A percentile compares a stretch with the other conserved stretches of the same genome.
phyloP scores from a whole-genome alignment of 2,113 vertebrate genomes.

The Bambusicola thoracicus region DNA sequence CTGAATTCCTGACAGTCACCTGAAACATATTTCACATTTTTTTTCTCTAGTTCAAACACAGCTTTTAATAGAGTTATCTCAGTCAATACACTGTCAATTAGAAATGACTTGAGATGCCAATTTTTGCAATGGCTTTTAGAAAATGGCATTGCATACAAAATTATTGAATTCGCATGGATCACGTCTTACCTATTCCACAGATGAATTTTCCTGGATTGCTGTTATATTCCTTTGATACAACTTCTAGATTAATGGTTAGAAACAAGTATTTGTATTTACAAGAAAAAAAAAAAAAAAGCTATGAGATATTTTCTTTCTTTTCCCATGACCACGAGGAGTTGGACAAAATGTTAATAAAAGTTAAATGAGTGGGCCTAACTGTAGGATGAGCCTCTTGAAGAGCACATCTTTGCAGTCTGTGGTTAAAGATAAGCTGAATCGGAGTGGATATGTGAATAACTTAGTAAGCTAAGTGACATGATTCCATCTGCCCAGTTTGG shows the following conservation, averaged over 20 bases:
- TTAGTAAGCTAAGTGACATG: not conserved
- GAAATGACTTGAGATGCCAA: not conserved
- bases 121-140: not conserved
- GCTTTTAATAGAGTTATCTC: not conserved
- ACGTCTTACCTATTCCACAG: not conserved
- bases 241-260: not conserved
- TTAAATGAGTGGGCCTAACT: not conserved
- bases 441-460: not conserved
- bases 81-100: not conserved
- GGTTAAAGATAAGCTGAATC: not conserved
- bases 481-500: conserved; percentile 14
- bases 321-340: not conserved
- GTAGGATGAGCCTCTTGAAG: not conserved
- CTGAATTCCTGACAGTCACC: not conserved
- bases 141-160: not conserved
- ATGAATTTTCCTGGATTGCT: not conserved
- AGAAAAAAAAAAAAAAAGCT: not conserved
- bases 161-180: not conserved
- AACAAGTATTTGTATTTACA: not conserved
- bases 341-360: not conserved
- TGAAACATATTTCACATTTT: not conserved
- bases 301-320: not conserved
- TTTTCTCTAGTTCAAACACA: not conserved
- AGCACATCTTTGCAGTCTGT: not conserved
- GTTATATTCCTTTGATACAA: not conserved